phyloP scores from a whole-genome alignment of 2,888 invertebrate genomes.

The Cataglyphis altisquamis region DNA sequence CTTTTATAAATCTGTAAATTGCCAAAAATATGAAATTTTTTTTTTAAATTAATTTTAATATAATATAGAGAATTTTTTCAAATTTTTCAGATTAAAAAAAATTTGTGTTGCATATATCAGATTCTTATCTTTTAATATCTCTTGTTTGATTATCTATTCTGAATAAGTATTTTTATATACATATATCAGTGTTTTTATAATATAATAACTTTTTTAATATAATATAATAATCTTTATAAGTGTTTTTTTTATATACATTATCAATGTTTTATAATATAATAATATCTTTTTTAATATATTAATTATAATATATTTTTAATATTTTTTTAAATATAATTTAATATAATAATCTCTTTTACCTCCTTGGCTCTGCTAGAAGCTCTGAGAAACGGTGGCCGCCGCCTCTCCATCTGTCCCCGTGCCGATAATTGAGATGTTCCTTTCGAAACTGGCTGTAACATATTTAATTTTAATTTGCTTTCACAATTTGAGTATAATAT shows the following conservation, averaged over 20 bases:
- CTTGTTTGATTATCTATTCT: not conserved
- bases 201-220: slow-evolving; percentile 63
- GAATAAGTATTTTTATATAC: not conserved
- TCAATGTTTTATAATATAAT: too few relatives aligned
- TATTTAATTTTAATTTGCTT: not conserved
- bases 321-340: too few relatives aligned
- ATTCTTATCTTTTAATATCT: not conserved
- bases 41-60: not conserved
- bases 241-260: too few relatives aligned
- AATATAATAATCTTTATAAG: too few relatives aligned
- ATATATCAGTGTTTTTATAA: not conserved
- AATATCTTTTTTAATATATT: too few relatives aligned
- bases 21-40: not conserved
- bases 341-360: slow-evolving; percentile 72
- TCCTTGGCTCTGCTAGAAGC: slow-evolving; percentile 81
- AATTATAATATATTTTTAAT: too few relatives aligned
- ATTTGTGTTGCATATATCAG: not conserved
- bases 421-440: slow-evolving; percentile 79
- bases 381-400: slow-evolving; percentile 83
- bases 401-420: slow-evolving; percentile 83
- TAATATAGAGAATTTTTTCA: not conserved
- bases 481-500: not conserved
- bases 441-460: slow-evolving; percentile 78
- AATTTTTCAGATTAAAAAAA: slow-evolving; percentile 2
- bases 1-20: not conserved